Evolutionary conservation across 1,140 invertebrate genomes (phyloP).

Genomic region (Diuraphis noxia): DNA sequence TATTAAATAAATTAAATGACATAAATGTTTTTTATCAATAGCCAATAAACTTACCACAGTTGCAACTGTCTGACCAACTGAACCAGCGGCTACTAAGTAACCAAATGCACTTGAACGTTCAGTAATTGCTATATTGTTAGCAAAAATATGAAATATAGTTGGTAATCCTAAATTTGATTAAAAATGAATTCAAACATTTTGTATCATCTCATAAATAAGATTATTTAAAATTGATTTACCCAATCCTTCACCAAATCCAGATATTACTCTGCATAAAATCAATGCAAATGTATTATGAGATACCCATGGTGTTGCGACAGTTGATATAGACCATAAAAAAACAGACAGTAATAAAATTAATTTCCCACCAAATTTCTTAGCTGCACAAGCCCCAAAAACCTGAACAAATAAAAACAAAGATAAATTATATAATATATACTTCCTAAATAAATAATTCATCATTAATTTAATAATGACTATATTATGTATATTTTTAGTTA

Average conservation of each 20-base stretch:
- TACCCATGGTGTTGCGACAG: slow-evolving; percentile 72
- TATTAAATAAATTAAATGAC: neutral
- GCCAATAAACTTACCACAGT: slow-evolving; percentile 67
- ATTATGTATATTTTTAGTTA: slow-evolving; percentile 58
- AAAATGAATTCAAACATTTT: neutral
- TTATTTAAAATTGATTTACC: slow-evolving; percentile 61
- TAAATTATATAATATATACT: neutral
- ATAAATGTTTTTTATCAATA: neutral
- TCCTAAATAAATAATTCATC: neutral
- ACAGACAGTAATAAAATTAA: slow-evolving; percentile 73
- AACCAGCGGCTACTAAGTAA: slow-evolving; percentile 75
- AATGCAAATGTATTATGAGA: slow-evolving; percentile 69
- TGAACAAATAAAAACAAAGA: slow-evolving; percentile 57
- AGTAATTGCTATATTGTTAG: slow-evolving; percentile 74
- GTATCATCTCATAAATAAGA: neutral
- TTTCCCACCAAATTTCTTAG: slow-evolving; percentile 74
- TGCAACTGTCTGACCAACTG: slow-evolving; percentile 76
- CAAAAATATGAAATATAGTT: slow-evolving; percentile 80
- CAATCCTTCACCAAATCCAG: slow-evolving; percentile 77
- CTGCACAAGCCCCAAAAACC: slow-evolving; percentile 74
- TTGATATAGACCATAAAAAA: slow-evolving; percentile 76
- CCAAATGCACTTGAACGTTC: slow-evolving; percentile 77
- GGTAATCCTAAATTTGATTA: slow-evolving; percentile 66
- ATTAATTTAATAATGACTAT: neutral
- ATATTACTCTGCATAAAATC: slow-evolving; percentile 68